Percentiles rank a stretch among this genome's conserved stretches.
These are phyloP conservation scores for Hirudo medicinalis DNA, from an alignment of 1,140 invertebrate species.

Conservation along the genomic window DNA sequence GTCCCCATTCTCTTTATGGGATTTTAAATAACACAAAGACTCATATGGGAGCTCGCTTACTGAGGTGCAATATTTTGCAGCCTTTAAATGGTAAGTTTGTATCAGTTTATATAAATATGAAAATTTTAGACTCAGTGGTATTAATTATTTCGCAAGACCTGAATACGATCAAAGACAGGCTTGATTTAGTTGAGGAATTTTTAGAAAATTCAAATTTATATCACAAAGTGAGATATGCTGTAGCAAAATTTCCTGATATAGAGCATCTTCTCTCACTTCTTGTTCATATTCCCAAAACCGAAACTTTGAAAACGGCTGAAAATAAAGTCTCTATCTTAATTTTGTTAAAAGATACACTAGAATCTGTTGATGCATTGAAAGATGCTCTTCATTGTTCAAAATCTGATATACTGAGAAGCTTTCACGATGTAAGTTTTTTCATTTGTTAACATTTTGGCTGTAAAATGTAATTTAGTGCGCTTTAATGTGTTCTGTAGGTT, in stretches of 20 bases:
- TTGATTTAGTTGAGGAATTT: conserved; percentile 61
- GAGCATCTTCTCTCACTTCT: conserved; percentile 51
- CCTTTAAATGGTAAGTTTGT: conserved; percentile 45
- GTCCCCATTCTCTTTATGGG: conserved; percentile 50
- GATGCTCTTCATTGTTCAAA: conserved; percentile 48
- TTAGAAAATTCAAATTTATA: conserved; percentile 49
- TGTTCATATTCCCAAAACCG: conserved; percentile 47
- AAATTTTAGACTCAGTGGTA: not conserved
- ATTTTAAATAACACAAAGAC: conserved; percentile 67
- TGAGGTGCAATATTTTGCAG: conserved; percentile 69
- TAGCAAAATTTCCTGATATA: conserved; percentile 49
- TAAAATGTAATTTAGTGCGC: not conserved
- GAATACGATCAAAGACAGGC: conserved; percentile 52
- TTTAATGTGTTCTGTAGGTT: not conserved
- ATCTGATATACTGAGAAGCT: conserved; percentile 50
- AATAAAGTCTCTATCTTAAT: conserved; percentile 65
- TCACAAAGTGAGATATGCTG: conserved; percentile 42
- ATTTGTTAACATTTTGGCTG: conserved; percentile 5
- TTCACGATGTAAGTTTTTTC: conserved; percentile 46
- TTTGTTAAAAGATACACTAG: conserved; percentile 61
- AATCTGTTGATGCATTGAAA: conserved; percentile 53
- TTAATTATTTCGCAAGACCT: conserved; percentile 35
- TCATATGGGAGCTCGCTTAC: conserved; percentile 55
- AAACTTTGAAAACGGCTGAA: conserved; percentile 51
- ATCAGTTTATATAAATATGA: not conserved